Evolutionary conservation across 2,888 invertebrate genomes (phyloP).

Genomic region (Stenichneumon culpator): DNA sequence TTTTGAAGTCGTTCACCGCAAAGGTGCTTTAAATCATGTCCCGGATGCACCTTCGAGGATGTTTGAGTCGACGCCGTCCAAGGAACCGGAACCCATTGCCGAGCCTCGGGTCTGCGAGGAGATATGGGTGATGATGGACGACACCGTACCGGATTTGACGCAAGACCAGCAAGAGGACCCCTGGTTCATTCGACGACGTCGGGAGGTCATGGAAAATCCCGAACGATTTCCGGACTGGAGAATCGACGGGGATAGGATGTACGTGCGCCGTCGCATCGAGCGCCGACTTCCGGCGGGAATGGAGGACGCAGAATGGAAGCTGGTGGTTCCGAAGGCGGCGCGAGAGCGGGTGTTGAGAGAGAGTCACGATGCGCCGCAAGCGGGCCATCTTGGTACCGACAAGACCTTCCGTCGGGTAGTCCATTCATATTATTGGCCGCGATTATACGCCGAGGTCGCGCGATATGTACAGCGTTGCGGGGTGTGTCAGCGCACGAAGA

Average conservation of each 20-base stretch:
- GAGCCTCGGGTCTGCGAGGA: background rate
- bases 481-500: conserved; percentile 67
- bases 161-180: conserved; percentile 48
- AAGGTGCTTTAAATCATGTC: conserved; percentile 32
- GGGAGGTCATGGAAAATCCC: conserved; percentile 22
- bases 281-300: background rate
- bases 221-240: conserved; percentile 55
- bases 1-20: conserved; percentile 32
- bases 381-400: conserved; percentile 68
- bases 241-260: background rate
- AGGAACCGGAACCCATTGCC: background rate
- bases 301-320: conserved; percentile 61
- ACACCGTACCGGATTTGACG: background rate
- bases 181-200: conserved; percentile 42
- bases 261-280: background rate
- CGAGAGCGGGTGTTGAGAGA: conserved; percentile 28
- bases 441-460: conserved; percentile 54
- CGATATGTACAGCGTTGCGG: conserved; percentile 68
- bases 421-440: conserved; percentile 70
- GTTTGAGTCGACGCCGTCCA: conserved; percentile 38
- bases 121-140: background rate
- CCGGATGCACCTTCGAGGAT: conserved; percentile 64
- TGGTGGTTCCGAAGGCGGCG: conserved; percentile 63
- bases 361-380: conserved; percentile 51
- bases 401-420: conserved; percentile 57